These are phyloP conservation scores for Ctena decussata DNA, from an alignment of 2,888 invertebrate species.

Conservation along the genomic window DNA sequence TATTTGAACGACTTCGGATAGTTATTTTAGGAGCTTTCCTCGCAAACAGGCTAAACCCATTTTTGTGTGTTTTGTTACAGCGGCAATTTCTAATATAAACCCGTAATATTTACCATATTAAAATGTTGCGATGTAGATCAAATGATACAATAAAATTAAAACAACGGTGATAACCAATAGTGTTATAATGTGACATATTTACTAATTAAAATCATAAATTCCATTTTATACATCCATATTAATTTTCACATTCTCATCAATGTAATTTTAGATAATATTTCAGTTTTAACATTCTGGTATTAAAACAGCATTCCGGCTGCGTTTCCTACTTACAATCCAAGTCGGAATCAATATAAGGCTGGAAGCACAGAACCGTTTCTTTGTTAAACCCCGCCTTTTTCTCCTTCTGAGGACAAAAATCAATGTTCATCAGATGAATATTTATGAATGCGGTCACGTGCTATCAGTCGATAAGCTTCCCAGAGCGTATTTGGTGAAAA, in stretches of 20 bases:
- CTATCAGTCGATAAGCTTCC: conserved; percentile 5
- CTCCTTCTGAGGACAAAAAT: conserved; percentile 47
- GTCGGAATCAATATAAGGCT: background rate
- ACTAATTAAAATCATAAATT: background rate
- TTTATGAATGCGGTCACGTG: conserved; percentile 49
- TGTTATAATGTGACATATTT: background rate
- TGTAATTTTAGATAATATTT: background rate
- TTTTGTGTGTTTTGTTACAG: too few species aligned
- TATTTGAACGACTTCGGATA: too few species aligned
- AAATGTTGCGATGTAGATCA: too few species aligned
- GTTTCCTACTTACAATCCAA: background rate
- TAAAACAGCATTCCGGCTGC: background rate
- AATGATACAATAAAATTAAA: too few species aligned
- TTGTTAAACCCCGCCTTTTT: conserved; percentile 41
- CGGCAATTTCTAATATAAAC: too few species aligned
- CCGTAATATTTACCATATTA: too few species aligned
- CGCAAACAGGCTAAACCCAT: too few species aligned
- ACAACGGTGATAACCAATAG: too few species aligned
- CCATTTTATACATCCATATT: background rate
- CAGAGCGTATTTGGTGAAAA: conserved; percentile 21
- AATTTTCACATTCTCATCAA: background rate
- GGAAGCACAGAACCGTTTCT: conserved; percentile 40
- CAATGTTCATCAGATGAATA: conserved; percentile 50
- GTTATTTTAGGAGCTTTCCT: too few species aligned
- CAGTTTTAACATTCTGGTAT: background rate